Evolutionary conservation across 1,140 invertebrate genomes (phyloP), one percentile per base, ranked within the genome.

Genomic region (Hetaerina americana): DNA sequence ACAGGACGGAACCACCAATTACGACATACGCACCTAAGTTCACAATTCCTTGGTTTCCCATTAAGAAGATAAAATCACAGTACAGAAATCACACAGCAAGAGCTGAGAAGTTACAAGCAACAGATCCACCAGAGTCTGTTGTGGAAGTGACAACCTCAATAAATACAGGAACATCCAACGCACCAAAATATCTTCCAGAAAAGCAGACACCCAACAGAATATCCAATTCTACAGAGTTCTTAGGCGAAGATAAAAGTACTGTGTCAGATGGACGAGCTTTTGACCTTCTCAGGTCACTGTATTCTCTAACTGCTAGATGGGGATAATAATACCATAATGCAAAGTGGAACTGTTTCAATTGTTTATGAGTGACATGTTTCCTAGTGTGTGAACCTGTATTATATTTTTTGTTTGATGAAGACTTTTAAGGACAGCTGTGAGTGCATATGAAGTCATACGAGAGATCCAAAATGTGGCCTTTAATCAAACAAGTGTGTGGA

Each of bases 301-400:
- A 93, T 81, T 87, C 88, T 71, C 87, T 93, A 78, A 91, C 92
- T 66, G 89, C 91, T 15, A 88, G 89, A 81, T 92, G 88, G 87
- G 88, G 88, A 76, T 85, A 82, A 81, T 76, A 26, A 5, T n/a
- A n/a, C n/a, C n/a, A n/a, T n/a, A n/a, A 18, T 12, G 40, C 40
- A 57, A 18, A 57, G 40, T n/a, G 15, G 40, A 57, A 57, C 40
- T 57, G 40, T 57, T n/a, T 57, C 40, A 57, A n/a, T n/a, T 18
- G 22, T 5, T 57, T 18, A 57, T 57, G 15, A 57, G 40, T 57
- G 40, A 57, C 22, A 57, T 57, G 15, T 57, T 57, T 57, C 2
- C 40, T 57, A 57, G 40, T 57, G 40, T 57, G 40, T 57, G 40
- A 57, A 57, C 40, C n/a, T n/a, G n/a, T n/a, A n/a, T 57, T 57